Percentiles rank a stretch among this genome's conserved stretches.
Evolutionary conservation across 2,113 vertebrate species (phyloP).

Genomic region (Percina caprodes): DNA sequence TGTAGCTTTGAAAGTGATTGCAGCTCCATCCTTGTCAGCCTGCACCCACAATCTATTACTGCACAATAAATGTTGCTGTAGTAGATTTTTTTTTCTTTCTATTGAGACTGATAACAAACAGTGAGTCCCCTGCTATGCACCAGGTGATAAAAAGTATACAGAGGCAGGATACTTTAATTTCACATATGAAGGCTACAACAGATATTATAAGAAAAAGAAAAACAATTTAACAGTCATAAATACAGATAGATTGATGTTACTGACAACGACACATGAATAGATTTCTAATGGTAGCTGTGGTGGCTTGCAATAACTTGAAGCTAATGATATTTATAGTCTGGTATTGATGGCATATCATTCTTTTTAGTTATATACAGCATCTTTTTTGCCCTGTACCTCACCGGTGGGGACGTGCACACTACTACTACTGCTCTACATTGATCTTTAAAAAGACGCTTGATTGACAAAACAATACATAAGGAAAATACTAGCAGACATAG

Average conservation of each 20-base stretch:
- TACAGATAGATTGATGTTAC: no score
- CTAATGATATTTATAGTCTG: neutral
- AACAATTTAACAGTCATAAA: neutral
- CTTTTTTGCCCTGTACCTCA: no score
- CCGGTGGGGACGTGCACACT: no score
- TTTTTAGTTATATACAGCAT: no score
- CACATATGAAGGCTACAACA: neutral
- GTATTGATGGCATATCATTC: neutral
- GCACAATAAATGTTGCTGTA: neutral
- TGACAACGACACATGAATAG: neutral
- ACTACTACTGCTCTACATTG: no score
- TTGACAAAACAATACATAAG: neutral
- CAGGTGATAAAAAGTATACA: neutral
- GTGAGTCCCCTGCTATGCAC: neutral
- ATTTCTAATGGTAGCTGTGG: neutral
- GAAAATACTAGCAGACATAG: neutral
- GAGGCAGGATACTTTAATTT: neutral
- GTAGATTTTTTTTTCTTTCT: neutral
- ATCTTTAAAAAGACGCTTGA: neutral
- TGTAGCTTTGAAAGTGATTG: conserved; percentile 7
- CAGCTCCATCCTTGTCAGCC: conserved; percentile 21
- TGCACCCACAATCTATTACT: conserved; percentile 14
- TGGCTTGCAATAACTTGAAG: neutral
- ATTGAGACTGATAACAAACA: conserved; percentile 12
- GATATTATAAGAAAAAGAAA: neutral